These are phyloP conservation scores for Acronicta leporina DNA, from an alignment of 2,888 invertebrate species.

Conservation along the genomic window DNA sequence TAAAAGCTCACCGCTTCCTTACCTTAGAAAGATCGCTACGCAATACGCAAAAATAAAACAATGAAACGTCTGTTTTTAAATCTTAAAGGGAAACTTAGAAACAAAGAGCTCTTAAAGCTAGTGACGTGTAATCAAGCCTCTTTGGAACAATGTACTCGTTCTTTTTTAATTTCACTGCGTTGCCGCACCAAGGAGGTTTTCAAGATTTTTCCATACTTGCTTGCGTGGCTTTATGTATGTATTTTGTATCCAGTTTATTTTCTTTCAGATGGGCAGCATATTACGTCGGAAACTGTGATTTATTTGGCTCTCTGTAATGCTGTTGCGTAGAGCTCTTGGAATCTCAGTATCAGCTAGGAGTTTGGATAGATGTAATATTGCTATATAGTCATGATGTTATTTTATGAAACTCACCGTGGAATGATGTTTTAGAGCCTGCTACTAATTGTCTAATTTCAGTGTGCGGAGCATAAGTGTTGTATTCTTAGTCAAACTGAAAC, in stretches of 20 bases:
- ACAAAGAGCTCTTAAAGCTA: conserved; percentile 73
- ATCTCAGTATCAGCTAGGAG: too few relatives aligned
- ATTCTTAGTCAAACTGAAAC: too few relatives aligned
- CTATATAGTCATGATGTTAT: too few relatives aligned
- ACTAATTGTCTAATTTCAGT: too few relatives aligned
- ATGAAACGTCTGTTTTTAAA: conserved; percentile 50
- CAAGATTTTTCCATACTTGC: conserved; percentile 46
- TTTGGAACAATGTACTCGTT: conserved; percentile 72
- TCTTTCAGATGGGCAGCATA: not conserved
- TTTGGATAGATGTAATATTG: too few relatives aligned
- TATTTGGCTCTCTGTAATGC: not conserved
- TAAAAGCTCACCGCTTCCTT: conserved; percentile 1
- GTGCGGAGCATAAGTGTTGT: too few relatives aligned
- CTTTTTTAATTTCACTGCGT: conserved; percentile 70
- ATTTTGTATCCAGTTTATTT: conserved; percentile 21
- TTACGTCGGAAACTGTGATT: not conserved
- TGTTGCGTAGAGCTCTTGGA: too few relatives aligned
- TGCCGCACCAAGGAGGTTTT: conserved; percentile 53
- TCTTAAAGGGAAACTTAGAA: conserved; percentile 65
- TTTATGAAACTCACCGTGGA: too few relatives aligned
- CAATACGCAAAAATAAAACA: conserved; percentile 45
- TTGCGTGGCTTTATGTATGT: conserved; percentile 32
- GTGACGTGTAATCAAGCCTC: conserved; percentile 81
- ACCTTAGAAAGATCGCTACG: conserved; percentile 10
- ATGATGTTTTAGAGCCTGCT: too few relatives aligned